Base-by-base conservation (phyloP, 2,888 invertebrate species). In the Dasysyrphus albostriatus region DNA sequence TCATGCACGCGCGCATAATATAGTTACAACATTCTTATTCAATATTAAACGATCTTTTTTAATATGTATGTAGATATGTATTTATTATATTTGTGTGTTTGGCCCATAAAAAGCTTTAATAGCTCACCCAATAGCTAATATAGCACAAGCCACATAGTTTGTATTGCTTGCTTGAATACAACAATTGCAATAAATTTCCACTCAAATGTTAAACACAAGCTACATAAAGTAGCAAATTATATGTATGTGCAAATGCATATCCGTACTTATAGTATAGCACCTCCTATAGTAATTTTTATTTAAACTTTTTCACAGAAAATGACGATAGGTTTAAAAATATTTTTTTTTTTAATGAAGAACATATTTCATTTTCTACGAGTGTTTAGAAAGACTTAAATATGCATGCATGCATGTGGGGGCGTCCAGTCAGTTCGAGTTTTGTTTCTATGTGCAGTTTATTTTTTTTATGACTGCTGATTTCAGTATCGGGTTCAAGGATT, bases 171-270 rank as follows among this genome's bases (percentile, higher is more conserved):
- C 32, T 47, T 61, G 5, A 58, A 58, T 34, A 16, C 19, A 59
- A 47, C 39, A 72, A 65, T 42, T 32, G 65, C 44, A 65, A 75
- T 84, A 84, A 80, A 80, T 84, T 84, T 58, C 19, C 58, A 58
- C 59, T 81, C 7, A 76, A 81, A 80, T 76, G 76, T 73, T 51
- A 24, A 34, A 70, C 76, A 72, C 80, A 59, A 69, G 61, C 47
- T 44, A 54, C 56, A 54, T 51, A 69, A 10, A 49, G 7, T 12
- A 34, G 54, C 12, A n/a, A 24, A 16, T 12, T 24, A 44, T 42
- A 24, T 9, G 3, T 1, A 14, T 42, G 8, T 5, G 8, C 39
- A 61, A 10, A 5, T 47, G 10, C 2, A 19, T 32, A 63, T 10
- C 2, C 2, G n/a, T 6, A 14, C 44, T n/a, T 12, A 12, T 44